Percentiles rank a stretch among this genome's conserved stretches.
These are phyloP conservation scores for Platyscapa corneri DNA, from an alignment of 1,140 invertebrate genomes.

Conservation along the genomic window DNA sequence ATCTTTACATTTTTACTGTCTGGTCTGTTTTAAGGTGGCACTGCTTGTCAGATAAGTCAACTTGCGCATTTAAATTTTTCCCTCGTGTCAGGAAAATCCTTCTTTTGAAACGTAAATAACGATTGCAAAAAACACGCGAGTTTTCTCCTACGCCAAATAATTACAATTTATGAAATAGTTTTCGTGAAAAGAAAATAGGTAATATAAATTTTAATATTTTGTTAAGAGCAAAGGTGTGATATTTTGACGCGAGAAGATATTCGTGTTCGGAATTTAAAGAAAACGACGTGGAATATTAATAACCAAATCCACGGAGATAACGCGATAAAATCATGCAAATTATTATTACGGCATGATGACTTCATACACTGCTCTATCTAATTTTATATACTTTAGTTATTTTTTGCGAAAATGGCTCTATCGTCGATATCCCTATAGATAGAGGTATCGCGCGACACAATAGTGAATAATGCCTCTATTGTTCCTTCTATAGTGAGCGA, in stretches of 20 bases:
- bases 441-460: conserved; percentile 37
- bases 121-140: background rate
- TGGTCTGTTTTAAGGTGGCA: background rate
- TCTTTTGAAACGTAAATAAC: background rate
- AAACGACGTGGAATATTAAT: background rate
- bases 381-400: conserved; percentile 34
- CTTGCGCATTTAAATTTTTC: conserved; percentile 11
- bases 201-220: background rate
- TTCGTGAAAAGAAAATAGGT: background rate
- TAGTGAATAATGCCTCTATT: conserved; percentile 52
- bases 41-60: background rate
- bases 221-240: background rate
- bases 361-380: conserved; percentile 28
- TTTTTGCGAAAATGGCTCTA: conserved; percentile 36
- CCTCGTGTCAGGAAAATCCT: background rate
- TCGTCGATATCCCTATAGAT: conserved; percentile 30
- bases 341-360: background rate
- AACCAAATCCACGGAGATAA: background rate
- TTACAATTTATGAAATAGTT: background rate
- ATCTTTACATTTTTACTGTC: background rate
- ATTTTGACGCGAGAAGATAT: background rate
- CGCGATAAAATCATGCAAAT: conserved; percentile 13
- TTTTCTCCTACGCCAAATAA: background rate
- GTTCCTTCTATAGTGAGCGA: conserved; percentile 32
- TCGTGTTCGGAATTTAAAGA: background rate